phyloP scores from a whole-genome alignment of 2,888 invertebrate genomes.

The Cephus sareptanus region DNA sequence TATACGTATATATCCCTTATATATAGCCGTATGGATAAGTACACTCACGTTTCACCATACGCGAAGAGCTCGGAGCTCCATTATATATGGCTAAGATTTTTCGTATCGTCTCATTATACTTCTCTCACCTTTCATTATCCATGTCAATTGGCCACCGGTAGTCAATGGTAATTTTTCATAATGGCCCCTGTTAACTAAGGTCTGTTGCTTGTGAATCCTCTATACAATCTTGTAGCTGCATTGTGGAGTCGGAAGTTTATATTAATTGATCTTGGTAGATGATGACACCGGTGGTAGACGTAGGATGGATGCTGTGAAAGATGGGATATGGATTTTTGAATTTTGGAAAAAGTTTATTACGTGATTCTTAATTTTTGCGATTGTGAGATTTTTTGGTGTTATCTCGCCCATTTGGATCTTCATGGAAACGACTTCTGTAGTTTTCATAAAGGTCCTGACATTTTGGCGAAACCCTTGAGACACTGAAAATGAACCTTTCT shows the following conservation, averaged over 20 bases:
- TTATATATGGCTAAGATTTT: background rate
- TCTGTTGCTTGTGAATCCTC: background rate
- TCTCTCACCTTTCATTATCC: conserved; percentile 19
- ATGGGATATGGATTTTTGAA: background rate
- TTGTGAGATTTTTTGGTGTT: background rate
- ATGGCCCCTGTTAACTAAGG: background rate
- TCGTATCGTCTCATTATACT: background rate
- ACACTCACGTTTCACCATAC: background rate
- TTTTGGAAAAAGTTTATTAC: background rate
- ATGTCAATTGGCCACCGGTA: conserved; percentile 12
- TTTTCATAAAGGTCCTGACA: conserved; percentile 43
- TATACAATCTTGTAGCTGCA: background rate
- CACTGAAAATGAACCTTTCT: conserved; percentile 28
- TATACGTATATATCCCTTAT: too few relatives aligned
- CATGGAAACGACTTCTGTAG: background rate
- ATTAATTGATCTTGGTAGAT: background rate
- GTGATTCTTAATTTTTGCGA: background rate
- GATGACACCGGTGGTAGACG: too few relatives aligned
- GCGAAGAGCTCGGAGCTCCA: background rate
- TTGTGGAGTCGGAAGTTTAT: background rate
- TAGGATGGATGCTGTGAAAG: background rate
- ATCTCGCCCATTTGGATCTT: background rate
- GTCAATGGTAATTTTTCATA: conserved; percentile 12
- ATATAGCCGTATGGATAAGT: background rate
- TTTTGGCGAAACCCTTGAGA: conserved; percentile 38